phyloP scores from a whole-genome alignment of 37 sponge, comb jelly and placozoan species.

The Ephydatia muelleri region DNA sequence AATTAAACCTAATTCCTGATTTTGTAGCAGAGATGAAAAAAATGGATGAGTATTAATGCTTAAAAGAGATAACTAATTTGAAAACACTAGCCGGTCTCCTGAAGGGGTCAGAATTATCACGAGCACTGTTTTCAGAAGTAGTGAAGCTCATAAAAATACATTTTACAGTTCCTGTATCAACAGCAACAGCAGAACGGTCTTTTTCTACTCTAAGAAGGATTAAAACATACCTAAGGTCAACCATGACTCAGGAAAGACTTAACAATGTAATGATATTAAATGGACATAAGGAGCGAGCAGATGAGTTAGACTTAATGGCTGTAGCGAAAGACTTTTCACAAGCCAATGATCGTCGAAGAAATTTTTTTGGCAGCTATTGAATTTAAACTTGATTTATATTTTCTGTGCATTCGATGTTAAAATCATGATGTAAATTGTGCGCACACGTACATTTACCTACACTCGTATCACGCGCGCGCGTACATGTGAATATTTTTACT shows the following conservation, averaged over 20 bases:
- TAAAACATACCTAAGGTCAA: slow-evolving; percentile 27
- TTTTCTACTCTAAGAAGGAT: slow-evolving; percentile 27
- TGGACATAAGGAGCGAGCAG: slow-evolving; percentile 37
- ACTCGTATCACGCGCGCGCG: too few relatives aligned
- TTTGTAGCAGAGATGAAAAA: slow-evolving; percentile 17
- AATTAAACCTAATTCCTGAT: slow-evolving; percentile 20
- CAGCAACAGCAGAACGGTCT: slow-evolving; percentile 22
- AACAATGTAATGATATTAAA: slow-evolving; percentile 24
- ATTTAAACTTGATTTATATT: too few relatives aligned
- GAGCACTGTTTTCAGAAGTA: background rate
- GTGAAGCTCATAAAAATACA: background rate
- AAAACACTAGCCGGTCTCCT: background rate
- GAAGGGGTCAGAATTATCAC: background rate
- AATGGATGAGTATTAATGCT: background rate
- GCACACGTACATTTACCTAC: too few relatives aligned
- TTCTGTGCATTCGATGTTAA: too few relatives aligned
- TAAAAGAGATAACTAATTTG: slow-evolving; percentile 15
- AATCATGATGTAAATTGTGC: too few relatives aligned
- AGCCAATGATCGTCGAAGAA: too few relatives aligned
- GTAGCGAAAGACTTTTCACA: slow-evolving; percentile 28
- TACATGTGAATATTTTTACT: too few relatives aligned
- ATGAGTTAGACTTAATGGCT: slow-evolving; percentile 16
- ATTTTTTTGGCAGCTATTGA: too few relatives aligned
- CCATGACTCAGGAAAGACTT: slow-evolving; percentile 26
- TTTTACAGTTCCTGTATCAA: slow-evolving; percentile 3